These are phyloP conservation scores for Phortica magna DNA, from an alignment of 2,888 invertebrate species.

Conservation along the genomic window DNA sequence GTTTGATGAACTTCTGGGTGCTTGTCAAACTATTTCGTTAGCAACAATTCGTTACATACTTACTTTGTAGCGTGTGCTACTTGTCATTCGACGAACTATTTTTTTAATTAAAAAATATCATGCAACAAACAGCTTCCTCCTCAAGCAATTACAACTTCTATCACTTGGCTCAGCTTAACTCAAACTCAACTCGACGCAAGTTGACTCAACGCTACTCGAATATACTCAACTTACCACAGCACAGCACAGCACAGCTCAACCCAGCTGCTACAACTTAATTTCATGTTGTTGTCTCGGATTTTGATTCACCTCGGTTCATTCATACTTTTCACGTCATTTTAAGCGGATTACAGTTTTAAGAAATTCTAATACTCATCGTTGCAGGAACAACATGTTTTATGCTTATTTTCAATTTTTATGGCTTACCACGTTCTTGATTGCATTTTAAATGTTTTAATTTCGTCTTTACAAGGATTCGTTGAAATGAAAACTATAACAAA, in stretches of 20 bases:
- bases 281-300: background rate
- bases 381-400: background rate
- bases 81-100: too few species aligned
- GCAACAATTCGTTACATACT: too few species aligned
- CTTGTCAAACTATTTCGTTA: too few species aligned
- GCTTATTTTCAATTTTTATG: conserved; percentile 31
- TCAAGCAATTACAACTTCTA: background rate
- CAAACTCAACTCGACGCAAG: background rate
- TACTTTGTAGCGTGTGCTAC: too few species aligned
- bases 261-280: background rate
- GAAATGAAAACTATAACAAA: conserved; percentile 3
- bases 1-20: too few species aligned
- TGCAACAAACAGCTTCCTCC: too few species aligned
- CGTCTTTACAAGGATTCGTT: conserved; percentile 26
- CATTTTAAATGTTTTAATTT: conserved; percentile 63
- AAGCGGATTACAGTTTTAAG: conserved; percentile 64
- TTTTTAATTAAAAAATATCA: too few species aligned
- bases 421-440: conserved; percentile 52
- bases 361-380: conserved; percentile 18
- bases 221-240: background rate
- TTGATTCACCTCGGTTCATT: background rate
- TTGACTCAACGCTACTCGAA: background rate
- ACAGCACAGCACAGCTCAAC: background rate
- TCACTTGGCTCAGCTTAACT: background rate
- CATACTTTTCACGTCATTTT: conserved; percentile 29